Base-by-base conservation (phyloP, 2,888 invertebrate species). In the Pyrocoelia pectoralis region DNA sequence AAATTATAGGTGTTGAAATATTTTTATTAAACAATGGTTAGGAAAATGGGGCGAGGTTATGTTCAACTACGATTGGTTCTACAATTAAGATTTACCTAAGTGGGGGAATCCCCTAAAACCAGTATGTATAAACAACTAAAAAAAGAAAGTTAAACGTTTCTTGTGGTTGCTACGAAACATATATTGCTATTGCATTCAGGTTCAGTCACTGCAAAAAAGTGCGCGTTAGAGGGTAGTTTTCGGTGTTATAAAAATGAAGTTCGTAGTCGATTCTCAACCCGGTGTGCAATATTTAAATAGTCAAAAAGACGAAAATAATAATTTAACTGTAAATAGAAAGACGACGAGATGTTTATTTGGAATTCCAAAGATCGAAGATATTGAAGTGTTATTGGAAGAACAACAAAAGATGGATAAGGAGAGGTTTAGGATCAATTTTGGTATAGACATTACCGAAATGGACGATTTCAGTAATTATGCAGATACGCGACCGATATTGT, bases 231-330 rank as follows among this genome's bases (percentile, higher is more conserved):
- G 33, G n/a, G 33, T n/a, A n/a, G n/a, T n/a, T n/a, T n/a, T n/a
- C n/a, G n/a, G n/a, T n/a, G n/a, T n/a, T n/a, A n/a, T 33, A n/a
- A 33, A 33, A 33, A 33, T 33, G 33, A 33, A 33, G 33, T 33
- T 33, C 9, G 33, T 33, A n/a, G 8, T 33, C 8, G n/a, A 33
- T 4, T 8, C 41, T 15, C 24, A 6, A 24, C 6, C 24, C 4
- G 6, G 24, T 24, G 46, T 48, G 55, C 55, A 29, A 33, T 14
- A 29, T 10, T 10, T 28, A 5, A 15, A 9, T 10, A 48, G 38
- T 15, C 17, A 1, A 8, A 29, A 46, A 17, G 55, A 55, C 6
- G 55, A 55, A 17, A 55, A 55, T 18, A 55, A 55, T 48, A 55
- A 55, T 18, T 48, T 46, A n/a, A 10, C n/a, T 10, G 15, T 15